Conservation (phyloP, 2,113 vertebrate genomes). For the Regulus satrapa region DNA sequence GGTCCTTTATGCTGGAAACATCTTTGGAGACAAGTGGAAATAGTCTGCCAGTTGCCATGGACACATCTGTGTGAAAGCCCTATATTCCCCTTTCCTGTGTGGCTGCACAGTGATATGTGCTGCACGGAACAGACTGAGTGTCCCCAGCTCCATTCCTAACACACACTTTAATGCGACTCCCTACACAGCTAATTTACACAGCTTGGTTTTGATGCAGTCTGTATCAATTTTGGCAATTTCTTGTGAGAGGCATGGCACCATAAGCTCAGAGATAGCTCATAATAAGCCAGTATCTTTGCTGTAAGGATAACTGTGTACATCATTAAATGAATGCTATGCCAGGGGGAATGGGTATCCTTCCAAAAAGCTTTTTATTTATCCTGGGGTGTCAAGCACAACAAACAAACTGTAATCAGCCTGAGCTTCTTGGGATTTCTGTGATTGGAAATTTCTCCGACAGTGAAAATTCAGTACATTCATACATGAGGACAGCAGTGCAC, state of each 20-base stretch:
- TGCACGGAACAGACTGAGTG: neutral
- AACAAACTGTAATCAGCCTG: constrained; percentile 22
- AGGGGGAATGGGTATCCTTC: constrained; percentile 15
- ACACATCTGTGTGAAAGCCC: neutral
- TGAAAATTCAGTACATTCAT: neutral
- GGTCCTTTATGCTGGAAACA: neutral
- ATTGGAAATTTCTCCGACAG: neutral
- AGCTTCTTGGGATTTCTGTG: constrained; percentile 26
- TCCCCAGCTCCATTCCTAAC: neutral
- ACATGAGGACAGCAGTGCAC: neutral
- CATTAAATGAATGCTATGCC: constrained; percentile 19
- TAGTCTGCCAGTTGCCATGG: neutral
- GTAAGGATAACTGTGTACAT: constrained; percentile 44
- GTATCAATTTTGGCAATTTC: neutral
- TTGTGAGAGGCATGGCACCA: neutral
- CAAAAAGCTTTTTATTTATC: constrained; percentile 49
- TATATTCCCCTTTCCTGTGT: neutral
- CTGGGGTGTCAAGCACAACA: constrained; percentile 15
- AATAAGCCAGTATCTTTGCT: constrained; percentile 24
- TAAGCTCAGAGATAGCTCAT: neutral
- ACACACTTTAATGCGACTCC: neutral
- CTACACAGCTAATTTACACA: neutral
- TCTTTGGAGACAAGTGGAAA: neutral
- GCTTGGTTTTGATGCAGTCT: neutral
- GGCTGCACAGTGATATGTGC: neutral